phyloP scores from a whole-genome alignment of 2,797 vertebrate genomes.

The Sciurus carolinensis region DNA sequence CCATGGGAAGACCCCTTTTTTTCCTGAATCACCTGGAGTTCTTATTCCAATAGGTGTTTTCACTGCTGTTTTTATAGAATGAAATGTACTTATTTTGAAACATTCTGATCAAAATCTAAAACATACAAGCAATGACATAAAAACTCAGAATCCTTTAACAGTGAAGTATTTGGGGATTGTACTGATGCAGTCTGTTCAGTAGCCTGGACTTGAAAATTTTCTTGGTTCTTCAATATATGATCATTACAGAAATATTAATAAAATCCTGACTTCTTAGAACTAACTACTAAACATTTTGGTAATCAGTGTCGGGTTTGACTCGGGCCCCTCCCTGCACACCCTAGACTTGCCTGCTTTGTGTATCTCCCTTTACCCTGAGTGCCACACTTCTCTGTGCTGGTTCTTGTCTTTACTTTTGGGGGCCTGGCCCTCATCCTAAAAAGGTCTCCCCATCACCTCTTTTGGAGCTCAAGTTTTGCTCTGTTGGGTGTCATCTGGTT shows the following conservation, averaged over 20 bases:
- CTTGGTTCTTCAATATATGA: not conserved
- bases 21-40: not conserved
- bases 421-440: not conserved
- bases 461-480: not conserved
- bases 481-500: not conserved
- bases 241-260: not conserved
- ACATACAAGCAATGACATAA: constrained; percentile 1
- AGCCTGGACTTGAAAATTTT: constrained; percentile 10
- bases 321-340: not conserved
- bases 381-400: not conserved
- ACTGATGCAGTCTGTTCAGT: not conserved
- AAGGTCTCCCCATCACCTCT: not conserved
- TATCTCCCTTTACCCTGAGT: not conserved
- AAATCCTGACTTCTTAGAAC: not conserved
- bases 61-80: constrained; percentile 54
- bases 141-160: constrained; percentile 9
- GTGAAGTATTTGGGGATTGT: not conserved
- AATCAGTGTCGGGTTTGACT: not conserved
- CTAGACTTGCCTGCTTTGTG: too few species aligned
- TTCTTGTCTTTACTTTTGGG: not conserved
- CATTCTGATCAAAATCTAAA: not conserved
- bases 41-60: not conserved
- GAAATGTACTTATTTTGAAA: constrained; percentile 45
- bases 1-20: not conserved
- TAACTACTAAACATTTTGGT: not conserved